Evolutionary conservation across 1,140 invertebrate species (phyloP), one percentile per base, ranked within the genome.

Genomic region (Daktulosphaira vitifoliae): DNA sequence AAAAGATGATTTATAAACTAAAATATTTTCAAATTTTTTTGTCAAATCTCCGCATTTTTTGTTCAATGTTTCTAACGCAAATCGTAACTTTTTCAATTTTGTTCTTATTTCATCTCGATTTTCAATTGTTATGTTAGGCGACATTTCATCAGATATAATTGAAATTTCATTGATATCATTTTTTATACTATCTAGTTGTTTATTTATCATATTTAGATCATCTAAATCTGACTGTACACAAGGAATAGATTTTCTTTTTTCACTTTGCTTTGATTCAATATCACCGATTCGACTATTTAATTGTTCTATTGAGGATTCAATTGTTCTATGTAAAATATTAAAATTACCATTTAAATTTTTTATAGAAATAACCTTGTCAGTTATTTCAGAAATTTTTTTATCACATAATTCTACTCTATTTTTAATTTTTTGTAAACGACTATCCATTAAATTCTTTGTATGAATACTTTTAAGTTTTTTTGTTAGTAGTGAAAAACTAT

Each of bases 1-100:
- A 72, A 94, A 91, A 1, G 89, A 92, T 6, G 89, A 89, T 72
- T 89, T 81, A 69, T 93, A 87, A 72, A 92, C 86, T 39, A 92
- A 82, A 23, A 88, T 84, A 20, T 82, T 87, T 77, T 94, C 90
- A 38, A 93, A 84, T 69, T 84, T 84, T 73, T 94, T 93, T 66
- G 91, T 84, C 6, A 92, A 82, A 2, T 83, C 82, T 74, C 89
- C 93, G 0, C 90, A 82, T 72, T 85, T 84, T 73, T 96, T 91
- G 26, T 88, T 82, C 16, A 92, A 81, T 50, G 82, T 79, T 77
- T 96, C 92, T 73, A 90, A 91, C 38, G 81, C 80, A 71, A 90
- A 87, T 46, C 93, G 80, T 50, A 96, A 78, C 65, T 81, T 79
- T 73, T 90, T 81, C 25, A 96, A 74, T 72, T 96, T 89, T 56